phyloP scores from a whole-genome alignment of 1,140 invertebrate species.

The Cecropterus lyciades region DNA sequence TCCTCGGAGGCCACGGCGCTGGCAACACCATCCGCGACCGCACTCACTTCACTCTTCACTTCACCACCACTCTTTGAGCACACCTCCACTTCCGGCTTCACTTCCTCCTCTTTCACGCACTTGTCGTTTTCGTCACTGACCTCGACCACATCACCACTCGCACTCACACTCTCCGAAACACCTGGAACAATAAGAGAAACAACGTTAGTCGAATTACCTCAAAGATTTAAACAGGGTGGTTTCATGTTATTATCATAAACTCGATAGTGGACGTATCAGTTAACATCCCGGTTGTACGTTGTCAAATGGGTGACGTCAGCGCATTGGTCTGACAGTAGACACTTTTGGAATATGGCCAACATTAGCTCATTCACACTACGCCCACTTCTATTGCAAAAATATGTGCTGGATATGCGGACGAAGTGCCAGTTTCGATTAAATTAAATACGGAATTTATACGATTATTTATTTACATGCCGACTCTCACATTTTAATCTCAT shows the following conservation, averaged over 20 bases:
- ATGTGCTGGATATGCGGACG: slow-evolving; percentile 44
- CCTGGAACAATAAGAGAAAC: slow-evolving; percentile 68
- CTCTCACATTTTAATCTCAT: too few species aligned
- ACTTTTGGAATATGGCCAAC: slow-evolving; percentile 73
- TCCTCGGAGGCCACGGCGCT: slow-evolving; percentile 84
- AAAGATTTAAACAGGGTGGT: background rate
- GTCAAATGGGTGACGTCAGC: slow-evolving; percentile 62
- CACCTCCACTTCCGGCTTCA: slow-evolving; percentile 53
- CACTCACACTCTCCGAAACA: slow-evolving; percentile 69
- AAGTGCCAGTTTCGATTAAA: slow-evolving; percentile 25
- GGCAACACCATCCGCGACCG: slow-evolving; percentile 78
- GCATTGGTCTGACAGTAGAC: slow-evolving; percentile 42
- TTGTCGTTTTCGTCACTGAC: slow-evolving; percentile 70
- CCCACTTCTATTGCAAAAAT: slow-evolving; percentile 62
- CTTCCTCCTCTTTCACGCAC: slow-evolving; percentile 67
- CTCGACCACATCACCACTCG: slow-evolving; percentile 74
- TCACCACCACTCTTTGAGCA: slow-evolving; percentile 64
- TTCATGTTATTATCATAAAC: slow-evolving; percentile 18
- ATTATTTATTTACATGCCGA: slow-evolving; percentile 30
- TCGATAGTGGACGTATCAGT: slow-evolving; percentile 37
- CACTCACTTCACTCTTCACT: slow-evolving; percentile 79
- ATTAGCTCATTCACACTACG: slow-evolving; percentile 76
- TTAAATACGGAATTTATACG: slow-evolving; percentile 30
- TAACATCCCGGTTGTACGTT: slow-evolving; percentile 39
- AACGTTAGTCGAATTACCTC: background rate